Percentiles rank a stretch among this genome's conserved stretches.
Conservation (phyloP, 2,113 vertebrate species). For the Trogon surrucura region DNA sequence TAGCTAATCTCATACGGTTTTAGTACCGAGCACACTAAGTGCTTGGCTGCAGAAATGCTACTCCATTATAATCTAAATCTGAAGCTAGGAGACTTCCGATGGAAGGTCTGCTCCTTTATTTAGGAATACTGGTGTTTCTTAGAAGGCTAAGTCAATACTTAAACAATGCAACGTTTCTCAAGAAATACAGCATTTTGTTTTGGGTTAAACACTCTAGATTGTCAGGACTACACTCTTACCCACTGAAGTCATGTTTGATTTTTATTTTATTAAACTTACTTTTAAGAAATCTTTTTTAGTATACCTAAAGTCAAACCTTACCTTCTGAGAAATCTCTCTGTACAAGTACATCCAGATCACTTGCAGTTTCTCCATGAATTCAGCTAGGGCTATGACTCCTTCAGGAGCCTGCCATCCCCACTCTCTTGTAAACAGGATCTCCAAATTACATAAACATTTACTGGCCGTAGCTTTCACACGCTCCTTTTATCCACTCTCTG, state of each 20-base stretch:
- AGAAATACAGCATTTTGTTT: neutral
- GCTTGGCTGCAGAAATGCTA: slow-evolving; percentile 9
- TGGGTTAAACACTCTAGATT: neutral
- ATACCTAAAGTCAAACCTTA: neutral
- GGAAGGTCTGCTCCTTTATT: neutral
- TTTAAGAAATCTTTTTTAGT: neutral
- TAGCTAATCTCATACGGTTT: slow-evolving; percentile 20
- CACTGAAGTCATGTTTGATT: neutral
- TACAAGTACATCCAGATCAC: neutral
- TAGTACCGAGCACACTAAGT: slow-evolving; percentile 13
- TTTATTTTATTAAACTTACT: neutral
- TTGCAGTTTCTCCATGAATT: neutral
- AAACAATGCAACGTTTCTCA: neutral
- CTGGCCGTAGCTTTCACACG: neutral
- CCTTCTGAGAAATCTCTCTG: neutral
- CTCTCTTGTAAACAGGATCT: neutral
- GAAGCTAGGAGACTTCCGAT: neutral
- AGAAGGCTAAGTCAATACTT: neutral
- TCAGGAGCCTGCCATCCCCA: neutral
- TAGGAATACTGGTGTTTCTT: neutral
- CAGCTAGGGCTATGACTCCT: neutral
- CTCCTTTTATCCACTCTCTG: neutral
- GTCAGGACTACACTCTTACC: neutral
- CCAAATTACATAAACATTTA: neutral
- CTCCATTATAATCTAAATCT: neutral